Evolutionary conservation across 1,140 invertebrate species (phyloP).

Genomic region (Tribolium madens): DNA sequence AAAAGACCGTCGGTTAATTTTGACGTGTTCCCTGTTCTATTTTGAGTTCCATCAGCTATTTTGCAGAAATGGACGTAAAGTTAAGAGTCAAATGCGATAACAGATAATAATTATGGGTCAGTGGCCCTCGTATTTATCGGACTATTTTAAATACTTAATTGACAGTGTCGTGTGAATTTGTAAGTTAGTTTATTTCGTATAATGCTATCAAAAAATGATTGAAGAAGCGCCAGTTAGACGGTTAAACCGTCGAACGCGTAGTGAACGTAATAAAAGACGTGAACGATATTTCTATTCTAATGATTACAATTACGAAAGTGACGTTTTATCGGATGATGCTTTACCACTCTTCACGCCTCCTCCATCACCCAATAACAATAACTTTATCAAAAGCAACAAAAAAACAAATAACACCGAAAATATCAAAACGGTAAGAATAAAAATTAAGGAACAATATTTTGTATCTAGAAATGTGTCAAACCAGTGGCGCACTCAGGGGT

Average conservation of each 20-base stretch:
- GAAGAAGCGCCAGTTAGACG: conserved; percentile 49
- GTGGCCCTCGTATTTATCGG: conserved; percentile 33
- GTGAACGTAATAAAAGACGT: conserved; percentile 60
- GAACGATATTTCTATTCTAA: conserved; percentile 58
- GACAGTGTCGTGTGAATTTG: conserved; percentile 22
- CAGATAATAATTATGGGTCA: conserved; percentile 36
- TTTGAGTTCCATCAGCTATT: conserved; percentile 13
- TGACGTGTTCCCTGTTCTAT: neutral
- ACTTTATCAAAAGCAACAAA: conserved; percentile 42
- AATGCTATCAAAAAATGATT: conserved; percentile 44
- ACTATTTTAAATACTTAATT: conserved; percentile 18
- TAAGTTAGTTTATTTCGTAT: conserved; percentile 1
- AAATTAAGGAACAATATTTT: no score
- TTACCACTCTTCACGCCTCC: conserved; percentile 31
- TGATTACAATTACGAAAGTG: conserved; percentile 48
- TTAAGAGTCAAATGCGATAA: conserved; percentile 32
- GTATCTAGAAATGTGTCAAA: no score
- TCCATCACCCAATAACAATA: conserved; percentile 26
- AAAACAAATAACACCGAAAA: neutral
- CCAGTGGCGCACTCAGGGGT: no score
- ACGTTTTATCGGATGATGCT: conserved; percentile 42
- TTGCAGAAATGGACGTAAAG: conserved; percentile 15
- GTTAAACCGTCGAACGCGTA: conserved; percentile 57
- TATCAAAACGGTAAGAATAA: conserved; percentile 23
- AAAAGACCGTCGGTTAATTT: no score